Conservation (phyloP, 30 jellyfish, hydroid and myxozoan genomes). For the Aurelia coerulea region DNA sequence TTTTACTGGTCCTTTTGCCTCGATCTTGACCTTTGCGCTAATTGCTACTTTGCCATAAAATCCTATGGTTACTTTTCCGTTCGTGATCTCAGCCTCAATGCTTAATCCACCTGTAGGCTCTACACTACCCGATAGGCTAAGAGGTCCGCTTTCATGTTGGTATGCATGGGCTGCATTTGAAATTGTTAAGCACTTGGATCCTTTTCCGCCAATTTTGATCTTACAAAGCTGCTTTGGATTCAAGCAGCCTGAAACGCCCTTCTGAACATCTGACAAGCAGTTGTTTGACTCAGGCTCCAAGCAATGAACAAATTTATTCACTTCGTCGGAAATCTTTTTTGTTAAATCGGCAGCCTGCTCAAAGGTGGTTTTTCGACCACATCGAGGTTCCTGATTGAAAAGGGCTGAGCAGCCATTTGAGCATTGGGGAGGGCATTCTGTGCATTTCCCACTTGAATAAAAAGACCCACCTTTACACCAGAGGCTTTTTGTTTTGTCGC, state of each 20-base stretch:
- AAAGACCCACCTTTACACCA: conserved; percentile 58
- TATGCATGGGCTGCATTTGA: not conserved
- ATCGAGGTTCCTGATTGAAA: conserved; percentile 19
- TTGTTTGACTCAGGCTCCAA: conserved; percentile 19
- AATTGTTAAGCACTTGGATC: conserved; percentile 34
- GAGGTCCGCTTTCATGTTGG: conserved; percentile 10
- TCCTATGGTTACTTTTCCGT: not conserved
- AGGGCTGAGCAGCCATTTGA: conserved; percentile 50
- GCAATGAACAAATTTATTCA: conserved; percentile 18
- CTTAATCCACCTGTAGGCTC: conserved; percentile 14
- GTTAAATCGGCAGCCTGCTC: conserved; percentile 40
- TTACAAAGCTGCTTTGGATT: conserved; percentile 18
- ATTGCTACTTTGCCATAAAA: not conserved
- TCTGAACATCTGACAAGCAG: conserved; percentile 12
- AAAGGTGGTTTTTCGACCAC: conserved; percentile 37
- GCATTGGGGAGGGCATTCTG: conserved; percentile 23
- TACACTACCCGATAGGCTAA: conserved; percentile 6
- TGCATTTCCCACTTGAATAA: conserved; percentile 43
- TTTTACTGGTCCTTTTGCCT: too few relatives aligned
- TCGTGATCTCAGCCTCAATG: conserved; percentile 2
- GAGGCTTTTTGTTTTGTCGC: conserved; percentile 47
- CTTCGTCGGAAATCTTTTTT: not conserved
- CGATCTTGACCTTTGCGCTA: not conserved
- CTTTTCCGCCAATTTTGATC: conserved; percentile 31
- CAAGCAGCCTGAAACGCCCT: conserved; percentile 12